phyloP scores from a whole-genome alignment of 1,140 invertebrate species.

The Bombus affinis region DNA sequence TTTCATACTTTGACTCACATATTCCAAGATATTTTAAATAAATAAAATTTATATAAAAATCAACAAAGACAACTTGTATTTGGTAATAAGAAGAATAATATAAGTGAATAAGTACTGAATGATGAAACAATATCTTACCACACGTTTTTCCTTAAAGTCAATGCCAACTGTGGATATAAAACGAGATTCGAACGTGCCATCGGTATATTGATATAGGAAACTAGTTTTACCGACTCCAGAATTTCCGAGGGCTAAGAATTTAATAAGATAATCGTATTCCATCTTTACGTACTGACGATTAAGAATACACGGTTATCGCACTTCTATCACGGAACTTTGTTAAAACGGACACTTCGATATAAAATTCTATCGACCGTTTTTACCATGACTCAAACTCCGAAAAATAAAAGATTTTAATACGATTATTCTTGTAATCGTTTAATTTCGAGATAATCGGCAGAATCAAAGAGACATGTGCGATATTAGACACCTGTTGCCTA shows the following conservation, averaged over 20 bases:
- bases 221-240: slow-evolving; percentile 97
- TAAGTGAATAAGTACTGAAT: not conserved
- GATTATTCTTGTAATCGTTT: not conserved
- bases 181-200: slow-evolving; percentile 94
- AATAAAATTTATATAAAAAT: slow-evolving; percentile 29
- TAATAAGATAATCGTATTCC: slow-evolving; percentile 98
- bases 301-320: not conserved
- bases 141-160: slow-evolving; percentile 97
- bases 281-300: slow-evolving; percentile 72
- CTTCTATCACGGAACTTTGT: not conserved
- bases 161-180: slow-evolving; percentile 99
- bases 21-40: not conserved
- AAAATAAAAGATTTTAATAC: not conserved
- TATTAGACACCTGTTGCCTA: slow-evolving; percentile 67
- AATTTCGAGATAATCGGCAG: not conserved
- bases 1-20: not conserved
- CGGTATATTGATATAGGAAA: slow-evolving; percentile 97
- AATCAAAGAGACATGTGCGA: slow-evolving; percentile 22
- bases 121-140: slow-evolving; percentile 86
- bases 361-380: not conserved
- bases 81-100: not conserved
- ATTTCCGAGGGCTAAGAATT: slow-evolving; percentile 96
- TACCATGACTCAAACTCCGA: not conserved
- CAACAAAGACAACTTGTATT: not conserved
- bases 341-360: not conserved